These are phyloP conservation scores for Saturnia pavonia DNA, from an alignment of 2,888 invertebrate species.

Conservation along the genomic window DNA sequence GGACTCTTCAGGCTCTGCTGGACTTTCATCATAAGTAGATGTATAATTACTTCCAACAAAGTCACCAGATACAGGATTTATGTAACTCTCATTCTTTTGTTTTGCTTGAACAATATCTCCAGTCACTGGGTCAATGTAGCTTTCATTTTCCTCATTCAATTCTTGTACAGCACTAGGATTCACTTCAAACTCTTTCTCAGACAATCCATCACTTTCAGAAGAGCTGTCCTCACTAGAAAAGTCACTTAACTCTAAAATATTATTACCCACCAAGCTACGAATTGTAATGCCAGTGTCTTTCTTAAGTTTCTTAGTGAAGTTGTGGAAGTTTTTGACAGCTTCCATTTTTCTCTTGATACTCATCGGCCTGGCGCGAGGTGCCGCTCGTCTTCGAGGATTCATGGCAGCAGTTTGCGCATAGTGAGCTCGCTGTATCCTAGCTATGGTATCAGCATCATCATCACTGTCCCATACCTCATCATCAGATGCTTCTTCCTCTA, in stretches of 20 bases:
- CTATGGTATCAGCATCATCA: conserved; percentile 76
- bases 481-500: conserved; percentile 63
- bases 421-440: conserved; percentile 74
- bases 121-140: conserved; percentile 77
- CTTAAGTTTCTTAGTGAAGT: conserved; percentile 78
- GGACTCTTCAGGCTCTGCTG: conserved; percentile 26
- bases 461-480: conserved; percentile 71
- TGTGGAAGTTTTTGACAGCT: conserved; percentile 76
- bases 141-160: conserved; percentile 73
- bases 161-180: conserved; percentile 74
- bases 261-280: conserved; percentile 74
- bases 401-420: conserved; percentile 74
- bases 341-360: conserved; percentile 78
- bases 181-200: conserved; percentile 76
- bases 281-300: conserved; percentile 78
- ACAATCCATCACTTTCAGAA: conserved; percentile 76
- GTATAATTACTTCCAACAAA: conserved; percentile 11
- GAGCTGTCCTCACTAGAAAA: conserved; percentile 72
- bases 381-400: conserved; percentile 63
- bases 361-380: conserved; percentile 66
- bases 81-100: conserved; percentile 30
- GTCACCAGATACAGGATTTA: conserved; percentile 9
- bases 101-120: conserved; percentile 70
- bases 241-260: conserved; percentile 75
- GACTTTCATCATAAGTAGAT: conserved; percentile 27